Base-by-base conservation (phyloP, 2,888 invertebrate genomes). In the Hypena proboscidalis region DNA sequence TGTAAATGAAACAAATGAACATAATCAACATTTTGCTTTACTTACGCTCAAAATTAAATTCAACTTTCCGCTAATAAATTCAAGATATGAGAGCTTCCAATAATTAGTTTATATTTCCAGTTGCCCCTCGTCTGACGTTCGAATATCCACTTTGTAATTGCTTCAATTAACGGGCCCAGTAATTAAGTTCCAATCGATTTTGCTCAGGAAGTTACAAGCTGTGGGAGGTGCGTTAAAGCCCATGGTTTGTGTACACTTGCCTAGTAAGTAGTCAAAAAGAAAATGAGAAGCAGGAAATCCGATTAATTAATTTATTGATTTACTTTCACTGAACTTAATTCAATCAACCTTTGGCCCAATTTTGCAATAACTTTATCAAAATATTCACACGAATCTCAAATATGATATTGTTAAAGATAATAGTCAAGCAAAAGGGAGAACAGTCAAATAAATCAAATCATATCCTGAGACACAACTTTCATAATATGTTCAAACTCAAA, bases 81-180 rank as follows among this genome's bases (percentile, higher is more conserved):
- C 43, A n/a, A n/a, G n/a, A n/a, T n/a, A n/a, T 27, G 23, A 35
- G 20, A 29, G 34, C 31, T 27, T 26, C 46, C 15, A 23, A 38
- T 36, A 46, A 56, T 60, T 42, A 41, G 43, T 39, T 58, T 43
- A 25, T 22, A 52, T 42, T 46, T 43, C 41, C 54, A 46, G 32
- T 41, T 29, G 40, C 25, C 30, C 31, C 31, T 19, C 30, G 20
- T 10, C 29, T 26, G 26, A 17, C 11, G 26, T 48, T 36, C 32
- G 46, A 51, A 45, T 47, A 37, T 41, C 26, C 13, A 33, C 13
- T 33, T 19, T 43, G 36, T 39, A 43, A 63, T 50, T 48, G 57
- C 35, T 57, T 23, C 40, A 41, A 59, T 54, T 46, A 53, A 50
- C 38, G 15, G 37, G 21, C 26, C 13, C 22, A 6, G 23, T 46